Conservation (phyloP, 1,140 invertebrate species). For the Leucophenga varia region DNA sequence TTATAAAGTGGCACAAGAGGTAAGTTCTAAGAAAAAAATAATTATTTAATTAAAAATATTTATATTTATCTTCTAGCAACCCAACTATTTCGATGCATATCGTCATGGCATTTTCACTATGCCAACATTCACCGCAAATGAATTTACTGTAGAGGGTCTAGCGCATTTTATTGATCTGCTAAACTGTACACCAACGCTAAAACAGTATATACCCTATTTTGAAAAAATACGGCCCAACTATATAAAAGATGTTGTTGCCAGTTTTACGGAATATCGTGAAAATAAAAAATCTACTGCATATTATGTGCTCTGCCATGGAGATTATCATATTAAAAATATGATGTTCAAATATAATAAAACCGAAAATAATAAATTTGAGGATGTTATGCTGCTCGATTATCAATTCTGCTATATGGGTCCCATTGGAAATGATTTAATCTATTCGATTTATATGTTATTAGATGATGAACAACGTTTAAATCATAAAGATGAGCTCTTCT, state of each 20-base stretch:
- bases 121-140: conserved; percentile 5
- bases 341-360: conserved; percentile 29
- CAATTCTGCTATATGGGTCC: conserved; percentile 30
- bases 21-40: background rate
- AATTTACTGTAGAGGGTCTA: conserved; percentile 22
- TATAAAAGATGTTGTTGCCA: conserved; percentile 4
- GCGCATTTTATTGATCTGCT: conserved; percentile 22
- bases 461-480: conserved; percentile 17
- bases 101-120: conserved; percentile 20
- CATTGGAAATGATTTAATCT: conserved; percentile 24
- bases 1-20: conserved; percentile 26
- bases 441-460: conserved; percentile 32
- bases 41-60: too few relatives aligned
- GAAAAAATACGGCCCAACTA: conserved; percentile 3
- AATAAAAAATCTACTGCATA: conserved; percentile 8
- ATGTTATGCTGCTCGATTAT: conserved; percentile 41
- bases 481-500: conserved; percentile 20
- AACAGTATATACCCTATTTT: conserved; percentile 26
- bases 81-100: conserved; percentile 18
- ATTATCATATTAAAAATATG: conserved; percentile 37
- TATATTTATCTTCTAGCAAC: conserved; percentile 12
- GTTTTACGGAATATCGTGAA: conserved; percentile 17
- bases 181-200: conserved; percentile 6
- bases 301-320: conserved; percentile 38
- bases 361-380: conserved; percentile 6